A percentile compares a stretch with the other conserved stretches of the same genome.
These are phyloP conservation scores for Eira barbara DNA, from an alignment of 2,113 vertebrate species.

Conservation along the genomic window DNA sequence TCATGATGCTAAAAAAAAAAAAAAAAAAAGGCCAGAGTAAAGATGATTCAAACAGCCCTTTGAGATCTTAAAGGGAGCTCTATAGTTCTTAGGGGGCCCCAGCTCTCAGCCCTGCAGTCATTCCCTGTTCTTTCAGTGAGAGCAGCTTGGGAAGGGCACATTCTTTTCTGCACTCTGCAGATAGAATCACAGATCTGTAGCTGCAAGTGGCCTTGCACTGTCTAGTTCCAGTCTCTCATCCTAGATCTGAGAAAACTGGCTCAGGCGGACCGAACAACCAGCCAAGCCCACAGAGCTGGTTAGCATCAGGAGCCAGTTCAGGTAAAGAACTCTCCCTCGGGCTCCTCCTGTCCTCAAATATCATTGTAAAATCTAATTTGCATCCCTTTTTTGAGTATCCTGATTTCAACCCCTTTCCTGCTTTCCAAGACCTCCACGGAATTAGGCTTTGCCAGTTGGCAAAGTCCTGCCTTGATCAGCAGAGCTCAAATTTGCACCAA, in stretches of 20 bases:
- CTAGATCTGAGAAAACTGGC: not conserved
- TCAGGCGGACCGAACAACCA: not conserved
- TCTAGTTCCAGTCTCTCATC: not conserved
- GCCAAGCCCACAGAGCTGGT: not conserved
- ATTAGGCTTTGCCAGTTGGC: not conserved
- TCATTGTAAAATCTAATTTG: not conserved
- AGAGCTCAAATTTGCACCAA: not conserved
- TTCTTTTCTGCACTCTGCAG: not conserved
- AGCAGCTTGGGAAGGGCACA: not conserved
- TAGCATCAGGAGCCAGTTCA: not conserved
- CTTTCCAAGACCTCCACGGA: not conserved
- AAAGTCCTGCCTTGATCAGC: not conserved
- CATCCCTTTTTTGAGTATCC: not conserved
- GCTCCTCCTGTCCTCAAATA: not conserved
- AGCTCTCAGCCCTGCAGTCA: not conserved
- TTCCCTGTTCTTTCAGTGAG: not conserved
- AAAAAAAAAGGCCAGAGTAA: not conserved
- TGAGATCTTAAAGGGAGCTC: not conserved
- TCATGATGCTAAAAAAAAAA: not conserved
- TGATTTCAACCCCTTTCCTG: not conserved
- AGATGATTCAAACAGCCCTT: not conserved
- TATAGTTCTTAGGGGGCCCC: not conserved
- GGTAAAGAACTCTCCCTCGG: not conserved
- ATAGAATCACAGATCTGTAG: not conserved
- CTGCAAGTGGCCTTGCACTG: not conserved